Evolutionary conservation across 2,113 vertebrate species (phyloP).

Genomic region (Chloropsis hardwickii): DNA sequence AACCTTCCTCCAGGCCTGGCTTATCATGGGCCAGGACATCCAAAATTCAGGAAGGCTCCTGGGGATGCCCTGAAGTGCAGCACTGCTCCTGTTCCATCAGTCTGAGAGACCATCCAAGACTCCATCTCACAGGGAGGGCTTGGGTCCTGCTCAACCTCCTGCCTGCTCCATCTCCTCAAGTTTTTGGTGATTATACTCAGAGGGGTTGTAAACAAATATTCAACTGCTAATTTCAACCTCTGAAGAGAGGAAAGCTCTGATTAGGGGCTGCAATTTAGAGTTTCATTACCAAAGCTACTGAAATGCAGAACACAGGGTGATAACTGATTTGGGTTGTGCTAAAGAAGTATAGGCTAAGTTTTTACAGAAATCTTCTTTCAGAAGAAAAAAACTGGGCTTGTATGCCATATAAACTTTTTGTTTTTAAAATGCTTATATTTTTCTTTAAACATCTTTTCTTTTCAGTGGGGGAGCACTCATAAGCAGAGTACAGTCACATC

Average conservation of each 20-base stretch:
- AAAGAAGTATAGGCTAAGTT: not conserved
- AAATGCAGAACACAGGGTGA: not conserved
- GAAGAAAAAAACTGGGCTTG: rapidly evolving
- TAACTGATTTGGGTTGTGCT: not conserved
- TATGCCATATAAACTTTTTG: not conserved
- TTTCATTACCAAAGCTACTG: not conserved
- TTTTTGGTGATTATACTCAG: not conserved
- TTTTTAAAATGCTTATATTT: not conserved
- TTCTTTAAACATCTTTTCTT: not conserved
- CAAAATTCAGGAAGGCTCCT: not conserved
- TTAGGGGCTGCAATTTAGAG: not conserved
- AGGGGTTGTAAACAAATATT: not conserved
- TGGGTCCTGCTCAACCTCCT: not conserved
- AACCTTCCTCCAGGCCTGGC: not conserved
- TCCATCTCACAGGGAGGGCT: not conserved
- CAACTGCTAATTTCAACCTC: not conserved
- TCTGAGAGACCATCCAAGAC: not conserved
- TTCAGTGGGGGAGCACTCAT: not conserved
- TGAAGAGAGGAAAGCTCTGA: not conserved
- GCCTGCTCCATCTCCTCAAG: not conserved
- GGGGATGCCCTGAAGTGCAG: not conserved
- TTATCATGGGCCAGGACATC: not conserved
- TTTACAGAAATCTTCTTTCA: not conserved
- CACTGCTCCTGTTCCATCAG: not conserved
- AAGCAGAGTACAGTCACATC: not conserved